Evolutionary conservation across 2,113 vertebrate species (phyloP), one percentile per base, ranked within the genome.

Genomic region (Elephas maximus): DNA sequence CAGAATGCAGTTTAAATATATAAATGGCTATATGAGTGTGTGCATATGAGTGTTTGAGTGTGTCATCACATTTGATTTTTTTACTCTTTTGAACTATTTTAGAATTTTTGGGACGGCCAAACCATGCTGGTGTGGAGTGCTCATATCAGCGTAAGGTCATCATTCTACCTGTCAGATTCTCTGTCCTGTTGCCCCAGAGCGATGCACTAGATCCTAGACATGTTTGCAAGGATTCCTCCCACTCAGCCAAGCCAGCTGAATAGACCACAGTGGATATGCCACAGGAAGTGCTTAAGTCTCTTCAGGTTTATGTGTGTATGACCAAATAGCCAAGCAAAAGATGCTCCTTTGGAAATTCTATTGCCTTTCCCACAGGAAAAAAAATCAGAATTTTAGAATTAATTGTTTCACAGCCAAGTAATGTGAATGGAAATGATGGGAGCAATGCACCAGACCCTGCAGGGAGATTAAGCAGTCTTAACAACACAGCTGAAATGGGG

Each of bases 21-120:
- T 37, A 74, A 90, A n/a, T 85, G 57, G 41, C 3, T 51, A 37
- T 12, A 78, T 11, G 85, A 77, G 63, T 78, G 57, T 18, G 28
- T 71, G 15, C 1, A 7, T 21, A 23, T 74, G 73, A 74, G 6
- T 74, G 65, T 37, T 37, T 86, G 33, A 48, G 26, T 48, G 14
- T 30, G 20, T 33, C 21, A 71, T 9, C 57, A 24, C 1, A 76
- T 80, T 88, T 60, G 62, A 92, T 80, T 69, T 82, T 44, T 69
- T 78, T 94, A 80, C 81, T 95, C 77, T 83, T 93, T 65, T 21
- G 48, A 89, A 65, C 45, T 91, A 88, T 73, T 48, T 93, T 80
- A 37, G 0, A 79, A 18, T 67, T 93, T 37, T 86, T 57, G 63
- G 11, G 77, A 18, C 8, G 74, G 51, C 37, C 71, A 62, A 44